Evolutionary conservation across 2,113 vertebrate species (phyloP).

Genomic region (Ardeotis arabs): DNA sequence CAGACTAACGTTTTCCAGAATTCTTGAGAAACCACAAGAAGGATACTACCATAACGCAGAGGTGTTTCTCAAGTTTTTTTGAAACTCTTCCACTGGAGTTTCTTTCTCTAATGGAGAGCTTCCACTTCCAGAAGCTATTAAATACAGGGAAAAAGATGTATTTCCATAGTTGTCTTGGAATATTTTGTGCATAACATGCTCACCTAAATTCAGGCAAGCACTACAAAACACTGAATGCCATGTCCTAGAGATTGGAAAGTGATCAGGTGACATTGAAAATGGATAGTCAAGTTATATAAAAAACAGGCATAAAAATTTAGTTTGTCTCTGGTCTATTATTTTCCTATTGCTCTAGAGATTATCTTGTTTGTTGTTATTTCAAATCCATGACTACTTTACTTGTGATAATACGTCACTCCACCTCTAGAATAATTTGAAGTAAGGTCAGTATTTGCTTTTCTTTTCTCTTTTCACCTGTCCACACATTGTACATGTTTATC

Average conservation of each 20-base stretch:
- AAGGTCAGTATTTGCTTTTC: background rate
- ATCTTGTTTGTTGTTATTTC: background rate
- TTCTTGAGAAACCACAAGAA: background rate
- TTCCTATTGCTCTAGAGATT: background rate
- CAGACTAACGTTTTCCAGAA: background rate
- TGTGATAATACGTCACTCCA: background rate
- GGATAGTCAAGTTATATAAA: background rate
- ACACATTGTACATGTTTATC: background rate
- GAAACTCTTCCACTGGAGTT: background rate
- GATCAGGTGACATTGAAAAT: background rate
- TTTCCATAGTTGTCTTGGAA: background rate
- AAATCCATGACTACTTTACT: background rate
- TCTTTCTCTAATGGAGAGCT: background rate
- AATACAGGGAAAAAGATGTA: background rate
- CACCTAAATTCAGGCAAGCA: background rate
- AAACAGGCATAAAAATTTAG: background rate
- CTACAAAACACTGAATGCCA: background rate
- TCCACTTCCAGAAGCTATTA: background rate
- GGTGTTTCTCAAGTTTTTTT: background rate
- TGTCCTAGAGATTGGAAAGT: background rate
- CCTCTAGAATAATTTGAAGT: background rate
- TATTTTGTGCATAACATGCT: background rate
- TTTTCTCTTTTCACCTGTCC: background rate
- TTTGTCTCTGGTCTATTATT: background rate
- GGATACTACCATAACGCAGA: accelerated